A percentile compares a stretch with the other conserved stretches of the same genome.
These are phyloP conservation scores for Nerophis ophidion DNA, from an alignment of 2,113 vertebrate genomes.

Conservation along the genomic window DNA sequence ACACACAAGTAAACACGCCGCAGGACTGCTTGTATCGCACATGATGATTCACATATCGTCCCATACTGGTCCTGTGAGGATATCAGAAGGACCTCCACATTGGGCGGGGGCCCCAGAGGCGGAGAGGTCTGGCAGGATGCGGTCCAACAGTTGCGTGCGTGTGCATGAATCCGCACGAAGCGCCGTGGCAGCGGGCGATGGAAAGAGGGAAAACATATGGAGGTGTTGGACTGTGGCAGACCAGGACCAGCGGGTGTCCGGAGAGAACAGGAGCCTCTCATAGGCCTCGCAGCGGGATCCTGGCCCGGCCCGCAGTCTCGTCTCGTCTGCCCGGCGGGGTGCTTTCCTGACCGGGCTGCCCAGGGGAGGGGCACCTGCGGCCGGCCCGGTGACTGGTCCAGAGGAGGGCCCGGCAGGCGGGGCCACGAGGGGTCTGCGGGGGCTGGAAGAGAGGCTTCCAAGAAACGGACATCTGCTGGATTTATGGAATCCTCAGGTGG, in stretches of 20 bases:
- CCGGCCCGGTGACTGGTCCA: constrained; percentile 65
- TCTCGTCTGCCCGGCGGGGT: constrained; percentile 74
- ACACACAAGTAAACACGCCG: no score
- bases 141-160: no score
- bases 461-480: constrained; percentile 67
- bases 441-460: constrained; percentile 75
- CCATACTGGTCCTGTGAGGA: no score
- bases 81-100: no score
- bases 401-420: constrained; percentile 44
- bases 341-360: constrained; percentile 75
- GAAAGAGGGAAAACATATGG: constrained; percentile 73
- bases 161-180: not conserved
- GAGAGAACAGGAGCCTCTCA: constrained; percentile 74
- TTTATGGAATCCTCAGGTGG: constrained; percentile 71
- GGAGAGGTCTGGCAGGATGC: no score
- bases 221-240: constrained; percentile 62
- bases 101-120: no score
- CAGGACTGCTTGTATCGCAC: no score
- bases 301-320: constrained; percentile 69
- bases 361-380: constrained; percentile 80
- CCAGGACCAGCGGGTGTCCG: constrained; percentile 56
- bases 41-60: no score
- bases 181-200: constrained; percentile 32
- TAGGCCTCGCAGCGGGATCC: constrained; percentile 68
- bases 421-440: constrained; percentile 6